Conservation (phyloP, 2,888 invertebrate species). For the Catocala fraxini region DNA sequence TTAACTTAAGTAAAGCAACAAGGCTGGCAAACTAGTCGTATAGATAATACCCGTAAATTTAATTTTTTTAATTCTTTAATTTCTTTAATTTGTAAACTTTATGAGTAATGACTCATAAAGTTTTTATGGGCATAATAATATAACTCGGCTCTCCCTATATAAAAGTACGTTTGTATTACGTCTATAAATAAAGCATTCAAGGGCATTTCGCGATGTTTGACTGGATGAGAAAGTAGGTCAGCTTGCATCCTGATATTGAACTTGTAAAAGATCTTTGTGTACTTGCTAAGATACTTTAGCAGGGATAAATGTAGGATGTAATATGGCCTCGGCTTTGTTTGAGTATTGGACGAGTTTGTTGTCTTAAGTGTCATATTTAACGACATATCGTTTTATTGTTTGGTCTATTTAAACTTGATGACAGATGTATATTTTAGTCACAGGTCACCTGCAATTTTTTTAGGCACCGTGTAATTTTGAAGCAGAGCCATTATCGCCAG, state of each 20-base stretch:
- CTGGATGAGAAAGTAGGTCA: conserved; percentile 10
- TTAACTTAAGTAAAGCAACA: too few relatives aligned
- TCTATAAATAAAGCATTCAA: conserved; percentile 16
- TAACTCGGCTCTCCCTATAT: neutral
- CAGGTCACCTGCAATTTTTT: too few relatives aligned
- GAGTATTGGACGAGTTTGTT: neutral
- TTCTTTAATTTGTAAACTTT: too few relatives aligned
- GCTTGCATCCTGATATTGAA: conserved; percentile 9
- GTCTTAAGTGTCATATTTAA: neutral
- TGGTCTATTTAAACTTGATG: too few relatives aligned
- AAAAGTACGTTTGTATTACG: neutral
- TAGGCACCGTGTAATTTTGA: too few relatives aligned
- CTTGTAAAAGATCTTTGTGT: neutral
- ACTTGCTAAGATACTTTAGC: neutral
- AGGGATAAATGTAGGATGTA: neutral
- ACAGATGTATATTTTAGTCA: too few relatives aligned
- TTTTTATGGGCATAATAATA: neutral
- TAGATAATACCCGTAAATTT: too few relatives aligned
- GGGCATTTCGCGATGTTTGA: conserved; percentile 7
- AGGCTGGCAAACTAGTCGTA: too few relatives aligned
- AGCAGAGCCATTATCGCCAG: too few relatives aligned
- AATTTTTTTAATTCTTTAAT: too few relatives aligned
- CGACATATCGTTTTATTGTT: too few relatives aligned
- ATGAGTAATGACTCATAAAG: neutral
- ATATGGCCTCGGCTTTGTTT: neutral